Conservation (phyloP, 2,797 vertebrate genomes). For the Siniperca scherzeri region DNA sequence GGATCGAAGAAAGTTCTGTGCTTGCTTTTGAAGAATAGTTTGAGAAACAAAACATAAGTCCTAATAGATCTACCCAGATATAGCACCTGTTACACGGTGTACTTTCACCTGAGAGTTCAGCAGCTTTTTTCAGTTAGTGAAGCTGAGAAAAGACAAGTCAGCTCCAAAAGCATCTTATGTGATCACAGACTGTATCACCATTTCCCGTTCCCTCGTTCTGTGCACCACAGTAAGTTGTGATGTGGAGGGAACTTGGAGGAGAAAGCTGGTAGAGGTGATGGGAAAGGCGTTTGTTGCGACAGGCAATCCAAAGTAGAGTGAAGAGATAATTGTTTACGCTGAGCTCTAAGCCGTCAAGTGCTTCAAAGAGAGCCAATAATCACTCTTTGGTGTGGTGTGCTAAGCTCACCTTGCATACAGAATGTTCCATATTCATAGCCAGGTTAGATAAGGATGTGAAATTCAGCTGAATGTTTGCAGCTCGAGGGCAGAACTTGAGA, state of each 20-base stretch:
- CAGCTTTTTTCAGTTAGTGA: not conserved
- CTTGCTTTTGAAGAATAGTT: constrained; percentile 7
- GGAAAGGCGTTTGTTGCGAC: constrained; percentile 81
- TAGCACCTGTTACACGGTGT: constrained; percentile 31
- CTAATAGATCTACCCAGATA: not conserved
- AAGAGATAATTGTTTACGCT: constrained; percentile 78
- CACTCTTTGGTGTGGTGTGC: constrained; percentile 64
- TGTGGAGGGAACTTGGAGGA: constrained; percentile 23
- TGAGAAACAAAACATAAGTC: not conserved
- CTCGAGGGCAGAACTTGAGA: constrained; percentile 48
- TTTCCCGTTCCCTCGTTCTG: constrained; percentile 20
- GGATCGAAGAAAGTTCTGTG: not conserved
- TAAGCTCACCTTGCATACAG: constrained; percentile 73
- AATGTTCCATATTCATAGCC: constrained; percentile 70
- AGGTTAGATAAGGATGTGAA: constrained; percentile 65
- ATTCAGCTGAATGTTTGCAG: constrained; percentile 66
- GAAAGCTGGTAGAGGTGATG: constrained; percentile 51
- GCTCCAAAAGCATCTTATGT: not conserved
- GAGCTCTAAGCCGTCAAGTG: constrained; percentile 75
- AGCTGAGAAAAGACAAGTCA: not conserved
- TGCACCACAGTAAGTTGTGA: constrained; percentile 8
- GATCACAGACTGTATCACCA: constrained; percentile 19
- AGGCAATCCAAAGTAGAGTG: constrained; percentile 85
- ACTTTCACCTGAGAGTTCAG: not conserved
- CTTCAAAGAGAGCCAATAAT: constrained; percentile 75